These are phyloP conservation scores for Eulemur albifrons DNA, from an alignment of 2,797 vertebrate genomes.

Conservation along the genomic window DNA sequence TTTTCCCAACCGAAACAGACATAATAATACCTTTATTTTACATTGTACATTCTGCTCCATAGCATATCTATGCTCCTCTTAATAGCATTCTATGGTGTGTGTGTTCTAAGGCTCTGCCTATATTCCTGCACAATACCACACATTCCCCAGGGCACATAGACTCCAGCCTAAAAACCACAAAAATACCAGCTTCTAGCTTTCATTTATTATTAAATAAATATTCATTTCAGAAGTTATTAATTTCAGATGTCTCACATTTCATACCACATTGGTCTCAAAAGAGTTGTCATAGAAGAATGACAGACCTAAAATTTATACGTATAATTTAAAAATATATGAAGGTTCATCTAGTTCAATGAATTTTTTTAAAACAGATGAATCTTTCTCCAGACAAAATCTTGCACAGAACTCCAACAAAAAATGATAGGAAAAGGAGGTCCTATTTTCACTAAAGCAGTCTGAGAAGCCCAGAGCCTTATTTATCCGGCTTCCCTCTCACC, in stretches of 20 bases:
- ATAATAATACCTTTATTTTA: not conserved
- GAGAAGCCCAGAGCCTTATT: not conserved
- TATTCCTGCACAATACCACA: not conserved
- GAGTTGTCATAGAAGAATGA: not conserved
- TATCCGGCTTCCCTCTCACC: not conserved
- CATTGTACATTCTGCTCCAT: not conserved
- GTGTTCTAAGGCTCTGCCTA: not conserved
- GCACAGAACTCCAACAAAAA: not conserved
- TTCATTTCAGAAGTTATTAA: not conserved
- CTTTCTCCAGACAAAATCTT: not conserved
- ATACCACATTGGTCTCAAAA: not conserved
- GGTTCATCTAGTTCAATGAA: not conserved
- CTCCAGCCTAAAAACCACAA: not conserved
- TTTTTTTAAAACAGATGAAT: not conserved
- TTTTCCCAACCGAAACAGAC: not conserved
- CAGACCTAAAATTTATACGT: not conserved
- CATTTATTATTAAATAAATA: slow-evolving; percentile 3
- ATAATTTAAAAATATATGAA: slow-evolving; percentile 8
- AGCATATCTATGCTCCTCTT: not conserved
- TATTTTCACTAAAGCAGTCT: not conserved
- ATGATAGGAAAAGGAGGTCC: not conserved
- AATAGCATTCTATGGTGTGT: not conserved
- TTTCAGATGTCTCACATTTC: slow-evolving; percentile 5
- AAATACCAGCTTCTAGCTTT: not conserved
- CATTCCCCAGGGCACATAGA: not conserved